Conservation (phyloP, 2,113 vertebrate species). For the Calidris pygmaea region DNA sequence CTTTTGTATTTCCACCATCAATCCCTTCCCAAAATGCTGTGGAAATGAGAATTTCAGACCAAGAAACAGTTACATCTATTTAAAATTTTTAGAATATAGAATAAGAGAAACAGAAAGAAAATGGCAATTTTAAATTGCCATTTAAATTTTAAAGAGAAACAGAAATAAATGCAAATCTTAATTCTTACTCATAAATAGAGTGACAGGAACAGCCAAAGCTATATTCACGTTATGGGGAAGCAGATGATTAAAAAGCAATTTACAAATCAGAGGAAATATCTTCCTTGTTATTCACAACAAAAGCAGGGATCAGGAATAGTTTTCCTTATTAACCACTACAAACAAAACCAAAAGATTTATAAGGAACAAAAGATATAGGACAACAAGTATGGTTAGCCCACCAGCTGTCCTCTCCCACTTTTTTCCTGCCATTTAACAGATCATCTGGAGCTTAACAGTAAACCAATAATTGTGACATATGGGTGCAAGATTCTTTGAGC, state of each 20-base stretch:
- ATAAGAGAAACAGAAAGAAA: not conserved
- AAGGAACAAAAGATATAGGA: not conserved
- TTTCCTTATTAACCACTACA: not conserved
- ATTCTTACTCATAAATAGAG: not conserved
- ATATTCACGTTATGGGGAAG: not conserved
- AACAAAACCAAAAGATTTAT: not conserved
- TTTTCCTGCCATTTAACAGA: conserved; percentile 21
- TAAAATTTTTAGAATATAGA: not conserved
- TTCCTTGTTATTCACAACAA: not conserved
- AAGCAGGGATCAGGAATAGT: not conserved
- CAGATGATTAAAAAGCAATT: conserved; percentile 5
- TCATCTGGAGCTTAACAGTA: conserved; percentile 20
- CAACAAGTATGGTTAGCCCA: not conserved
- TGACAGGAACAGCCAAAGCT: not conserved
- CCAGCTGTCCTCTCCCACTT: not conserved
- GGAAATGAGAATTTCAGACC: not conserved
- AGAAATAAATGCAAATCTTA: not conserved
- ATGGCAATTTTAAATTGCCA: not conserved
- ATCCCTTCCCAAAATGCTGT: not conserved
- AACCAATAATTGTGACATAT: conserved; percentile 47
- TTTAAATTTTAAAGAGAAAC: not conserved
- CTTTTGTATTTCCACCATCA: not conserved
- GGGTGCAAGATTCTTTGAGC: conserved; percentile 33
- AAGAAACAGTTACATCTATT: not conserved
- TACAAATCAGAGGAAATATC: not conserved